Percentiles rank a stretch among this genome's conserved stretches.
These are phyloP conservation scores for Matsumyia berberina DNA, from an alignment of 2,888 invertebrate genomes.

Conservation along the genomic window DNA sequence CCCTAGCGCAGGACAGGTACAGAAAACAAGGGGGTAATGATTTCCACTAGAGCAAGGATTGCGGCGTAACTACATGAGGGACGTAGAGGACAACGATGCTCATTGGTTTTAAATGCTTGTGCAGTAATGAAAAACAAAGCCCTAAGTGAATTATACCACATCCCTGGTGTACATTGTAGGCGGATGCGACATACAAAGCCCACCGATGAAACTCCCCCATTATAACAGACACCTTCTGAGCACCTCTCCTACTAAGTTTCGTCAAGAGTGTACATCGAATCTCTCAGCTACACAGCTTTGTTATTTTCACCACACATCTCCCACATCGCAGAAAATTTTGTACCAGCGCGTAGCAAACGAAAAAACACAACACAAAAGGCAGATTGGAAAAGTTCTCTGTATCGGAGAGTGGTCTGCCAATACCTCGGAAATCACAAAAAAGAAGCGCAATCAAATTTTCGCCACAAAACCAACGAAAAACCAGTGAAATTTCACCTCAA, in stretches of 20 bases:
- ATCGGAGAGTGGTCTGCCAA: conserved; percentile 51
- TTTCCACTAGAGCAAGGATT: too few relatives aligned
- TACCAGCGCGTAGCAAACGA: conserved; percentile 53
- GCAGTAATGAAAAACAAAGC: too few relatives aligned
- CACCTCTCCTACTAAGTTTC: conserved; percentile 39
- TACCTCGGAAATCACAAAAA: conserved; percentile 63
- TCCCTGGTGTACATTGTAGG: too few relatives aligned
- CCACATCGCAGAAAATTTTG: conserved; percentile 76
- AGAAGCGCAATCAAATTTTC: conserved; percentile 70
- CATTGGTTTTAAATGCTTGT: too few relatives aligned
- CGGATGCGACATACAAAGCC: not conserved
- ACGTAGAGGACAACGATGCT: too few relatives aligned
- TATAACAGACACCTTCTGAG: not conserved
- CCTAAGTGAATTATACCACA: too few relatives aligned
- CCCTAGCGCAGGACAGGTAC: too few relatives aligned
- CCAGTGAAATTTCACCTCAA: not conserved
- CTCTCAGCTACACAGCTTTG: conserved; percentile 18
- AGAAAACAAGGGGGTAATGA: too few relatives aligned
- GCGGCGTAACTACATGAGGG: too few relatives aligned
- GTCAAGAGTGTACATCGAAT: conserved; percentile 46
- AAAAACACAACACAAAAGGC: conserved; percentile 62
- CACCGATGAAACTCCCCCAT: conserved; percentile 18
- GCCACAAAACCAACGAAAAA: conserved; percentile 40
- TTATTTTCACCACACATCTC: conserved; percentile 72
- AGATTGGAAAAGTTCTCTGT: conserved; percentile 72